Evolutionary conservation across 2,797 vertebrate species (phyloP).

Genomic region (Sphenodon punctatus): DNA sequence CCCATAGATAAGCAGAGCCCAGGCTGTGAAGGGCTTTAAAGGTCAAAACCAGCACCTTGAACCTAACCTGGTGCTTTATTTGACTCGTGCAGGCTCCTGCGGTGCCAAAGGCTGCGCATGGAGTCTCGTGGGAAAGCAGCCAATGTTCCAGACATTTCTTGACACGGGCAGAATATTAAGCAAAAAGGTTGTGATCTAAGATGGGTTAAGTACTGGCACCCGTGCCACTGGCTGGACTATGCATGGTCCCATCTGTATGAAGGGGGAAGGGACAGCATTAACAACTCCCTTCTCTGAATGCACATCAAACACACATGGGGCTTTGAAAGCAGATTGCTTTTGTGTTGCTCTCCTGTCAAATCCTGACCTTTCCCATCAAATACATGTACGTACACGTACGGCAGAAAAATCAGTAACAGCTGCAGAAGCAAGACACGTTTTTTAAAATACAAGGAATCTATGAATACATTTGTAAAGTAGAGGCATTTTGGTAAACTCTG

Average conservation of each 20-base stretch:
- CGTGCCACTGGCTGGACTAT: neutral
- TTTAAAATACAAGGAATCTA: neutral
- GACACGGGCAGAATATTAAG: no score
- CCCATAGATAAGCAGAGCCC: no score
- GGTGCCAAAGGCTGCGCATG: no score
- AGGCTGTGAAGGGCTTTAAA: no score
- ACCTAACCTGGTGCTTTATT: no score
- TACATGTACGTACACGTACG: neutral
- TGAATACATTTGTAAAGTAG: neutral
- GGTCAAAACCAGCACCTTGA: no score
- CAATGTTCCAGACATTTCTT: no score
- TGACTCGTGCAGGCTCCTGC: no score
- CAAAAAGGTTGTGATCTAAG: no score
- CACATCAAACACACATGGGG: neutral
- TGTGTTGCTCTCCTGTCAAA: neutral
- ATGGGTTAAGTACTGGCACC: no score
- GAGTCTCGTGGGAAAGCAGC: no score
- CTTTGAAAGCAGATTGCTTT: neutral
- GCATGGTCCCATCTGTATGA: accelerated
- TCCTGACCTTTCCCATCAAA: neutral
- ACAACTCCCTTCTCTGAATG: accelerated
- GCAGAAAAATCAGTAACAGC: neutral
- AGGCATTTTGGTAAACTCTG: neutral
- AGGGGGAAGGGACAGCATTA: neutral
- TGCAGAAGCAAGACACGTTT: neutral